phyloP scores from a whole-genome alignment of 2,797 vertebrate genomes.

The Streptopelia turtur region DNA sequence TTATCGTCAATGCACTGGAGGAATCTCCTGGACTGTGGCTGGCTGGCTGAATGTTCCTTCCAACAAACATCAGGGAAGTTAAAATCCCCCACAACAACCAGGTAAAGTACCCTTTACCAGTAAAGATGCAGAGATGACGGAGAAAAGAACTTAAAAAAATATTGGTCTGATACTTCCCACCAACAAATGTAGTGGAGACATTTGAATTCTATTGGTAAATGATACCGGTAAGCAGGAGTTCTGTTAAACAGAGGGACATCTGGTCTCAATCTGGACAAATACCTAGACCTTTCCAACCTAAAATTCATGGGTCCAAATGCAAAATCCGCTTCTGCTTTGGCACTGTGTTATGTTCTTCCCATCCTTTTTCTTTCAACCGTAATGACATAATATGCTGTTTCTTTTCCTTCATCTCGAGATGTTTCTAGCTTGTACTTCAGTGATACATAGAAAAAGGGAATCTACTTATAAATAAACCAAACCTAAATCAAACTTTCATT shows the following conservation, averaged over 20 bases:
- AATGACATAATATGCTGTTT: background rate
- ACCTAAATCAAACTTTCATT: background rate
- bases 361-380: background rate
- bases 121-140: background rate
- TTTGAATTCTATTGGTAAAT: background rate
- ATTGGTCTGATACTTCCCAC: background rate
- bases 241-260: background rate
- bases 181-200: background rate
- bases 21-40: too few species aligned
- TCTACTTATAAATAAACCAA: background rate
- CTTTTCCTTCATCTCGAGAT: background rate
- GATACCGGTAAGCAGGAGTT: background rate
- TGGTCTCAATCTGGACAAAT: background rate
- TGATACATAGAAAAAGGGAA: background rate
- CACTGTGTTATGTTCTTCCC: background rate
- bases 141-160: background rate
- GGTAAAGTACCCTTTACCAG: background rate
- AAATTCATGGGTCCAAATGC: background rate
- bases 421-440: background rate
- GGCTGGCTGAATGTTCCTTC: too few species aligned
- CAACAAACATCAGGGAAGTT: too few species aligned
- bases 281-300: background rate
- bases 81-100: too few species aligned
- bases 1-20: too few species aligned
- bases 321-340: background rate